Evolutionary conservation across 2,113 vertebrate species (phyloP).

Genomic region (Psammodynastes pulverulentus): DNA sequence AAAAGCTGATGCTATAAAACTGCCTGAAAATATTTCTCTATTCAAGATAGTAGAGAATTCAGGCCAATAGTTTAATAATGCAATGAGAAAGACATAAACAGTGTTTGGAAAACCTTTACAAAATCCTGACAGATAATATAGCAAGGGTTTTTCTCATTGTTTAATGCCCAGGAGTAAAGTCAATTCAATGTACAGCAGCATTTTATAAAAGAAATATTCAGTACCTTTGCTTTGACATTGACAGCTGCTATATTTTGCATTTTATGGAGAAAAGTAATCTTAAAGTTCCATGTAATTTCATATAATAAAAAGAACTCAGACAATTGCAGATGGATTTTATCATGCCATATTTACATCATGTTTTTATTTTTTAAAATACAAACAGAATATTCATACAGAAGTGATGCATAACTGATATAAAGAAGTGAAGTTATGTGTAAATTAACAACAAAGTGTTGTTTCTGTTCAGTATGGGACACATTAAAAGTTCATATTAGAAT

Average conservation of each 20-base stretch:
- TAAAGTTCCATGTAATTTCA: background rate
- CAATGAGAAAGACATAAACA: conserved; percentile 19
- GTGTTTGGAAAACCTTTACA: conserved; percentile 4
- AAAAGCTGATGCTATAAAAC: background rate
- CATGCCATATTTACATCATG: background rate
- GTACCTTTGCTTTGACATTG: conserved; percentile 8
- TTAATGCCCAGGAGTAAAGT: conserved; percentile 31
- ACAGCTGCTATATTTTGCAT: background rate
- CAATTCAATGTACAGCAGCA: conserved; percentile 15
- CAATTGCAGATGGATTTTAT: background rate
- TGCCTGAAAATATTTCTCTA: background rate
- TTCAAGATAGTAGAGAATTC: background rate
- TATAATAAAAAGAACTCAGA: background rate
- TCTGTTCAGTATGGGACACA: background rate
- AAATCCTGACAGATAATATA: conserved; percentile 14
- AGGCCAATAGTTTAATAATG: conserved; percentile 1
- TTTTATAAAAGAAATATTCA: conserved; percentile 21
- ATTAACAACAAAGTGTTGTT: background rate
- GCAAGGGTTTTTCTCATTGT: conserved; percentile 25
- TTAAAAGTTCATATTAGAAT: background rate
- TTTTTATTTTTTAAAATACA: background rate
- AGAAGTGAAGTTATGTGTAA: background rate
- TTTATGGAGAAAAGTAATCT: background rate
- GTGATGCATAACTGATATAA: no score
- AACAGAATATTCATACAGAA: background rate